Percentiles rank a stretch among this genome's conserved stretches.
phyloP scores from a whole-genome alignment of 2,888 invertebrate species.

The Rhagonycha lutea region DNA sequence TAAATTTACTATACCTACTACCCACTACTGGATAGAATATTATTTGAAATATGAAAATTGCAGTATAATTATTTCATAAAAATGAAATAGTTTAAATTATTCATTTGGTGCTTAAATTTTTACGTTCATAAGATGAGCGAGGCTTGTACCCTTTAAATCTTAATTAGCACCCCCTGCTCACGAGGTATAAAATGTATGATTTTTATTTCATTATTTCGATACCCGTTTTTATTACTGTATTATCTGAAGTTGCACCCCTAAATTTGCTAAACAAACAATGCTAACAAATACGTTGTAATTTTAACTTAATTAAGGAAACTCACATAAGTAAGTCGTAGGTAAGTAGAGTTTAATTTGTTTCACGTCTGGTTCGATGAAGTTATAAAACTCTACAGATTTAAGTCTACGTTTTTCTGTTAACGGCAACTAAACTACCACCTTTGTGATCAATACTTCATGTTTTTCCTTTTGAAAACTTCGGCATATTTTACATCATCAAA shows the following conservation, averaged over 20 bases:
- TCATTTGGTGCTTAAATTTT: neutral
- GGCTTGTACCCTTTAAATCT: too few species aligned
- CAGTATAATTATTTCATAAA: too few species aligned
- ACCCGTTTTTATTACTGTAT: too few species aligned
- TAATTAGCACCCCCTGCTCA: too few species aligned
- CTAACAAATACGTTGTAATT: neutral
- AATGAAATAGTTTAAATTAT: too few species aligned
- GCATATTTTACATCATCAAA: neutral
- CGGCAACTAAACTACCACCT: neutral
- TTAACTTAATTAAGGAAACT: neutral
- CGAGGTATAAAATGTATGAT: too few species aligned
- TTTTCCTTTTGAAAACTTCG: neutral
- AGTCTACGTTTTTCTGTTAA: neutral
- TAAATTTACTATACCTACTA: too few species aligned
- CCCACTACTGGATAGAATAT: too few species aligned
- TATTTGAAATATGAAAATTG: too few species aligned
- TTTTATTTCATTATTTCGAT: too few species aligned
- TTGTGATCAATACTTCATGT: neutral
- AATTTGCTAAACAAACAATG: neutral
- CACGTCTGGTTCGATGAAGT: neutral
- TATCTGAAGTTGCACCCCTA: too few species aligned
- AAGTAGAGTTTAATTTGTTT: neutral
- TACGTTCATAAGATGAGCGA: too few species aligned
- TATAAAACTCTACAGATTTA: neutral
- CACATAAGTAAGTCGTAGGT: neutral